phyloP scores from a whole-genome alignment of 2,888 invertebrate genomes.

The Scelioninae gen. 1 region DNA sequence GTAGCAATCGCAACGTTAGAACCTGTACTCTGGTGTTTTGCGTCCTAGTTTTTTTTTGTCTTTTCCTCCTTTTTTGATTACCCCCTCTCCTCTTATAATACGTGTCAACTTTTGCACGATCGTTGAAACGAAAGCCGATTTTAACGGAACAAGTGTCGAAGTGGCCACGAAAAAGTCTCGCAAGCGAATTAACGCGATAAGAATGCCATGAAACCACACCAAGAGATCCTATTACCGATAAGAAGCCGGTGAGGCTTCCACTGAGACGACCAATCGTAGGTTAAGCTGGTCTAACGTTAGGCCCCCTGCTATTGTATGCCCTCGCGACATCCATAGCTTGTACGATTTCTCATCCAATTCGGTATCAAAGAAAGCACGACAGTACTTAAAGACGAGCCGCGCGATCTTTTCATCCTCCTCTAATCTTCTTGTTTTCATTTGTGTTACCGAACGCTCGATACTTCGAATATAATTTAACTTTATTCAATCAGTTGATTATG shows the following conservation, averaged over 20 bases:
- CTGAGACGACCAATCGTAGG: constrained; percentile 84
- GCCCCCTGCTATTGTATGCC: constrained; percentile 66
- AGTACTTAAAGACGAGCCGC: constrained; percentile 56
- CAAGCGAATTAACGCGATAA: constrained; percentile 75
- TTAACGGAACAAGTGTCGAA: constrained; percentile 66
- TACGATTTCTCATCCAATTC: constrained; percentile 85
- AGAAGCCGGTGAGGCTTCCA: constrained; percentile 84
- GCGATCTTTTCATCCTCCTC: constrained; percentile 14
- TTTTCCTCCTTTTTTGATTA: not conserved
- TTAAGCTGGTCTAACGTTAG: constrained; percentile 77
- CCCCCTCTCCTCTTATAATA: constrained; percentile 10
- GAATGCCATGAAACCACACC: constrained; percentile 84
- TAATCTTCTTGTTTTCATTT: constrained; percentile 16
- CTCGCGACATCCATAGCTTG: constrained; percentile 80
- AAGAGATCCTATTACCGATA: constrained; percentile 84
- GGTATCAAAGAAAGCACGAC: constrained; percentile 81
- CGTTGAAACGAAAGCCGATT: constrained; percentile 53
- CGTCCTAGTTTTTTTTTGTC: constrained; percentile 19
- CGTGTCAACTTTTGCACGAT: constrained; percentile 30
- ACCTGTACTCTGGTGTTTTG: constrained; percentile 51
- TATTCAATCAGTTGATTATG: constrained; percentile 7
- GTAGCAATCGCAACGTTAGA: constrained; percentile 62
- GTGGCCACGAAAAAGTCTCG: constrained; percentile 53
- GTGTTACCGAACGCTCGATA: not conserved
- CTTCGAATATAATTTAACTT: constrained; percentile 4